phyloP scores from a whole-genome alignment of 2,797 vertebrate genomes.

The Anas bernieri region DNA sequence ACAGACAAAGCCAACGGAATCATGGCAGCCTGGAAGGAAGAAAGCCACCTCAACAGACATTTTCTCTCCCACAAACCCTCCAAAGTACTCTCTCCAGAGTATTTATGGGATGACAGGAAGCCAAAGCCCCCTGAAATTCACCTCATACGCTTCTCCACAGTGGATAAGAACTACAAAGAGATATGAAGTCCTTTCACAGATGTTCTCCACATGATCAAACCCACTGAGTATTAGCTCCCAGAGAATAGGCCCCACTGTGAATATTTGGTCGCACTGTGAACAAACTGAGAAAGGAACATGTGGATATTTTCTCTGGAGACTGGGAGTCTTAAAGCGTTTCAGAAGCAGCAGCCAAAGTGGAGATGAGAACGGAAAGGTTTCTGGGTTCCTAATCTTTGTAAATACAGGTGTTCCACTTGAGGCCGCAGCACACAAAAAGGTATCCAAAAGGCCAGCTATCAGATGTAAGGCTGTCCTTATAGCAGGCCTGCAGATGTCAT shows the following conservation, averaged over 20 bases:
- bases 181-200: conserved; percentile 8
- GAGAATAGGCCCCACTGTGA: neutral
- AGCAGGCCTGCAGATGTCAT: neutral
- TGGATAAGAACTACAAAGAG: conserved; percentile 71
- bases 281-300: neutral
- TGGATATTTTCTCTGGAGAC: neutral
- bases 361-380: neutral
- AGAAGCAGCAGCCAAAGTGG: neutral
- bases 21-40: conserved; percentile 84
- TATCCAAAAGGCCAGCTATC: neutral
- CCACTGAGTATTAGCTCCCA: neutral
- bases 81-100: conserved; percentile 84
- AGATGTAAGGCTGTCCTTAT: neutral
- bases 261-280: neutral
- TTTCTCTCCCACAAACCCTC: conserved; percentile 83
- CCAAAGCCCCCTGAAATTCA: conserved; percentile 54
- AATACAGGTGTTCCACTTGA: neutral
- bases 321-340: neutral
- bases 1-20: conserved; percentile 78
- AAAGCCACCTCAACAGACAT: conserved; percentile 85
- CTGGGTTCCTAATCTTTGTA: neutral
- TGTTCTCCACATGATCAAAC: neutral
- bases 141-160: conserved; percentile 74
- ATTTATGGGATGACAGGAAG: conserved; percentile 80
- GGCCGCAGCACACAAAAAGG: neutral